Percentiles rank a stretch among this genome's conserved stretches.
Evolutionary conservation across 1,140 invertebrate species (phyloP).

Genomic region (Oncopodura yosiiana): DNA sequence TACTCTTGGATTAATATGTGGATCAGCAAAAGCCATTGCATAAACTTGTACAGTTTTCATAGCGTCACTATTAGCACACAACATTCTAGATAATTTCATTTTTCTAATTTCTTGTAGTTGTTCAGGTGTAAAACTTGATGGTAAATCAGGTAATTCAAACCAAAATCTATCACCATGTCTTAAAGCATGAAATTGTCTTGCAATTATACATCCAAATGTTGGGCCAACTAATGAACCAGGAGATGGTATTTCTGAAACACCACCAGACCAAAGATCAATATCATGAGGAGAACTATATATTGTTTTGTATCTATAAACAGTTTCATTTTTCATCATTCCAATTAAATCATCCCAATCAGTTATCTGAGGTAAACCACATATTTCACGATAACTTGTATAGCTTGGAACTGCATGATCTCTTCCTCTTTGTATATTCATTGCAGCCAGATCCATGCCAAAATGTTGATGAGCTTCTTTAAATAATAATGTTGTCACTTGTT

Average conservation of each 20-base stretch:
- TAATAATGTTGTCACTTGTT: slow-evolving; percentile 51
- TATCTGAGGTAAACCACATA: slow-evolving; percentile 28
- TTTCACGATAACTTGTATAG: slow-evolving; percentile 23
- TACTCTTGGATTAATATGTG: slow-evolving; percentile 9
- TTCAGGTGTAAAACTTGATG: slow-evolving; percentile 38
- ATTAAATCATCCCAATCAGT: slow-evolving; percentile 31
- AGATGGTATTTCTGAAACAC: slow-evolving; percentile 42
- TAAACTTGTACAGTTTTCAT: slow-evolving; percentile 39
- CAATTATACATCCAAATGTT: slow-evolving; percentile 49
- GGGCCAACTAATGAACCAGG: slow-evolving; percentile 45
- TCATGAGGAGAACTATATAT: slow-evolving; percentile 39
- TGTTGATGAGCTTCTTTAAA: slow-evolving; percentile 40
- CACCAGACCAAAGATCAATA: slow-evolving; percentile 44
- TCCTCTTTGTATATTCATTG: slow-evolving; percentile 45
- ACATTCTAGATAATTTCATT: slow-evolving; percentile 39
- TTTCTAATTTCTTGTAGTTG: slow-evolving; percentile 42
- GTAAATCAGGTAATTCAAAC: slow-evolving; percentile 45
- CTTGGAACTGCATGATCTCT: slow-evolving; percentile 43
- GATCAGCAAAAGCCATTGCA: slow-evolving; percentile 37
- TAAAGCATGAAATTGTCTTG: slow-evolving; percentile 46
- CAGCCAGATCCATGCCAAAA: slow-evolving; percentile 43
- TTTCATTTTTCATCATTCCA: slow-evolving; percentile 54
- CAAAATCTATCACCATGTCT: slow-evolving; percentile 51
- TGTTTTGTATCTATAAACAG: slow-evolving; percentile 28
- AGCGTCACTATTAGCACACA: slow-evolving; percentile 43